Evolutionary conservation across 2,113 vertebrate genomes (phyloP).

Genomic region (Amia ocellicauda): DNA sequence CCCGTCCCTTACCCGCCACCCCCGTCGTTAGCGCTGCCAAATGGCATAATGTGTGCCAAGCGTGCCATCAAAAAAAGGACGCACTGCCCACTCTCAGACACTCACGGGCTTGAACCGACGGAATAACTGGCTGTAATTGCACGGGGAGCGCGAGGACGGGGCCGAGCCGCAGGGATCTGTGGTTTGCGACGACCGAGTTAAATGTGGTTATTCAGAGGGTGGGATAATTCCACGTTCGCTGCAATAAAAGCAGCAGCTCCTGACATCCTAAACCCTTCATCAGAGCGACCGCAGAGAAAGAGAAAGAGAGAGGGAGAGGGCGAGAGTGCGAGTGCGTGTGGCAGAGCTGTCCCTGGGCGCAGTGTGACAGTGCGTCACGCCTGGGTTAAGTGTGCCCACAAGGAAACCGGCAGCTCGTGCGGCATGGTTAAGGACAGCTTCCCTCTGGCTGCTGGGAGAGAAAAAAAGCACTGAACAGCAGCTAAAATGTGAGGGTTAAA

Average conservation of each 20-base stretch:
- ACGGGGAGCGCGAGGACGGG: not conserved
- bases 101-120: not conserved
- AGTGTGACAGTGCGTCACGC: conserved; percentile 13
- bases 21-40: conserved; percentile 17
- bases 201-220: conserved; percentile 19
- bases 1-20: not conserved
- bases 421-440: not conserved
- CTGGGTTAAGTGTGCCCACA: not conserved
- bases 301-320: not conserved
- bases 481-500: too few species aligned
- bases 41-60: conserved; percentile 47
- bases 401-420: not conserved
- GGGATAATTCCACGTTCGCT: conserved; percentile 15
- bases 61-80: conserved; percentile 38
- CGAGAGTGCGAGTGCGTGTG: not conserved
- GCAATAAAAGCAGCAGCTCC: not conserved
- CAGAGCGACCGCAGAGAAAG: conserved; percentile 4
- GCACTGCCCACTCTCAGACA: conserved; percentile 22
- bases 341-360: not conserved
- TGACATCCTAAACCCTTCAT: conserved; percentile 12
- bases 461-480: not conserved
- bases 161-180: not conserved
- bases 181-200: not conserved
- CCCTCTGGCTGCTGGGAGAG: not conserved
- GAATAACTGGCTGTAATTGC: not conserved